Evolutionary conservation across 2,888 invertebrate genomes (phyloP), one percentile per base, ranked within the genome.

Genomic region (Amitus sp.): DNA sequence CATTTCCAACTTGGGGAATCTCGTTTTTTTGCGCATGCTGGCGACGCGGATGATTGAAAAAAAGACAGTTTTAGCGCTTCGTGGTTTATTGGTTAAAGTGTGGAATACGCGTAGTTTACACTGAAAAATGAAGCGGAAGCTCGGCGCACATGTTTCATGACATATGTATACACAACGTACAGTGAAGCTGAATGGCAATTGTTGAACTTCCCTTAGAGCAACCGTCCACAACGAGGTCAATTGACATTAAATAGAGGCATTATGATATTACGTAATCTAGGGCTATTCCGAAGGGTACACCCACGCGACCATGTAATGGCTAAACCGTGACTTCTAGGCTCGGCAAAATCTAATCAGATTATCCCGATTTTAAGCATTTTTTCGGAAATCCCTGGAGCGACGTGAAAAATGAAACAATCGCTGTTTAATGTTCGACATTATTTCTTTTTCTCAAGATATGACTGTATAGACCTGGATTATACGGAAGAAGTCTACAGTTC

Each of bases 141-240:
- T 46, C 39, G 37, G 45, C 61, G 55, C 63, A 57, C 59, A 59
- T 66, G 64, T 62, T 64, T 65, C 55, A 54, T 60, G 61, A 62
- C 57, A 54, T 64, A 68, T n/a, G n/a, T n/a, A n/a, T 53, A 66
- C 65, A 64, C 40, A 48, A 39, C 61, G 49, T 52, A 63, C 66
- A 64, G 69, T 53, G 64, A 63, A 61, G 76, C 73, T 80, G 78
- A 79, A 80, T 80, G 78, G 80, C 79, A 81, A 82, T 82, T 82
- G 81, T 82, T 80, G 76, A 80, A 81, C 80, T 80, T 81, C 82
- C 81, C 80, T 79, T 73, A 74, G 70, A 73, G 73, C 73, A 78
- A 80, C 78, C 78, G 79, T 78, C 77, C 76, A 74, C 77, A 82
- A 80, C 80, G 81, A 82, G 82, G 82, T 81, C 81, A 82, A 82